A percentile compares a stretch with the other conserved stretches of the same genome.
Conservation (phyloP, 2,888 invertebrate genomes). For the Rhabditoides inermis region DNA sequence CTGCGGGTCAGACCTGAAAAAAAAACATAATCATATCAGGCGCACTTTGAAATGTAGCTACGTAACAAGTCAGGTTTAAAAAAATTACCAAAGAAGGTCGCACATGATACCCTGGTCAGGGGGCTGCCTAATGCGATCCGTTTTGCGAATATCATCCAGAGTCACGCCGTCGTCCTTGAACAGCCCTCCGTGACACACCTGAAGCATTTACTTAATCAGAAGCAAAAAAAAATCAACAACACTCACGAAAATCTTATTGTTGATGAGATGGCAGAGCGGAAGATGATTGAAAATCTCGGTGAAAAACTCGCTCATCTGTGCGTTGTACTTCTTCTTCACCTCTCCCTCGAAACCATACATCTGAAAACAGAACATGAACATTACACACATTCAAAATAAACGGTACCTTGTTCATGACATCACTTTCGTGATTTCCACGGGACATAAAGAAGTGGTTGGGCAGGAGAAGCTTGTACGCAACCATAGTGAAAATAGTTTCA, state of each 20-base stretch:
- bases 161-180: conserved; percentile 87
- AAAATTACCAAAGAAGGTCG: conserved; percentile 78
- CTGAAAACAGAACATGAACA: conserved; percentile 31
- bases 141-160: conserved; percentile 78
- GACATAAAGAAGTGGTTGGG: conserved; percentile 96
- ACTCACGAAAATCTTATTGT: conserved; percentile 68
- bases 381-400: background rate
- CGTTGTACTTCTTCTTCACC: conserved; percentile 82
- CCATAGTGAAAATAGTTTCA: conserved; percentile 92
- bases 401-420: conserved; percentile 73
- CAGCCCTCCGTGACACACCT: conserved; percentile 96
- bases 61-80: background rate
- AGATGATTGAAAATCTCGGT: conserved; percentile 97
- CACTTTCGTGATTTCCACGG: conserved; percentile 95
- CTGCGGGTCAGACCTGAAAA: conserved; percentile 72
- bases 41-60: background rate
- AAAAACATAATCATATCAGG: background rate
- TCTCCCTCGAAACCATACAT: conserved; percentile 99
- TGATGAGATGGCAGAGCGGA: conserved; percentile 89
- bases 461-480: conserved; percentile 88
- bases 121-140: conserved; percentile 87
- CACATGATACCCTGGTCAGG: conserved; percentile 97
- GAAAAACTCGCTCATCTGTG: conserved; percentile 91
- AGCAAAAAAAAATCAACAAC: too few relatives aligned
- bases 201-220: conserved; percentile 53